Base-by-base conservation (phyloP, 2,888 invertebrate species). In the Eristalis pertinax region DNA sequence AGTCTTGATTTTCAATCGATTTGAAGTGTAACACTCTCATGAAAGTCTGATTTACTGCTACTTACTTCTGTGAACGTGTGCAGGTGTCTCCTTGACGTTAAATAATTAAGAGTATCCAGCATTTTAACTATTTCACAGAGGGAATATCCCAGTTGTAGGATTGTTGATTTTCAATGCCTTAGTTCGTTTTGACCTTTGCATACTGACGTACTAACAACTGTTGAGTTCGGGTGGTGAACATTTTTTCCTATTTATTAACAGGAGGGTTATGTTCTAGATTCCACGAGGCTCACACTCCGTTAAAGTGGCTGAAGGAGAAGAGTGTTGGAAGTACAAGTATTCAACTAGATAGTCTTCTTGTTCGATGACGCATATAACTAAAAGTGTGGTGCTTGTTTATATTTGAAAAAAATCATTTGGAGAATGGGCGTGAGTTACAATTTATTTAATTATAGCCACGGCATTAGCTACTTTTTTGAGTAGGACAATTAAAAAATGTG, bases 121-220 rank as follows among this genome's bases (percentile, higher is more conserved):
- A 72, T 73, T 68, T 67, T 70, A n/a, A 67, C 19, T 62, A 77
- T 72, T 60, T 77, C 72, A 70, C 78, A 41, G 56, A 41, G 4
- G 19, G 43, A 22, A 41, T 65, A n/a, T 65, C 32, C 19, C 5
- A 0, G n/a, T 58, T 24, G 35, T 35, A 2, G 32, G 56, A 24
- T 26, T 29, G 19, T 7, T 60, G 24, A 26, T 26, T 56, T 11
- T 64, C 11, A 4, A 26, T 26, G 22, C 32, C 15, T 64, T 58
- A 72, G 78, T 78, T 65, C 29, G 67, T 29, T 63, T 58, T 64
- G 78, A 78, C 56, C 56, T 70, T 78, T 70, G 19, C 26, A 60
- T 24, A 35, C n/a, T 7, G 4, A 43, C 5, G n/a, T n/a, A 7
- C n/a, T n/a, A 63, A 74, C 32, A n/a, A 43, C 68, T 63, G 50